Evolutionary conservation across 2,888 invertebrate species (phyloP), one percentile per base, ranked within the genome.

Genomic region (Drosophila borborema): DNA sequence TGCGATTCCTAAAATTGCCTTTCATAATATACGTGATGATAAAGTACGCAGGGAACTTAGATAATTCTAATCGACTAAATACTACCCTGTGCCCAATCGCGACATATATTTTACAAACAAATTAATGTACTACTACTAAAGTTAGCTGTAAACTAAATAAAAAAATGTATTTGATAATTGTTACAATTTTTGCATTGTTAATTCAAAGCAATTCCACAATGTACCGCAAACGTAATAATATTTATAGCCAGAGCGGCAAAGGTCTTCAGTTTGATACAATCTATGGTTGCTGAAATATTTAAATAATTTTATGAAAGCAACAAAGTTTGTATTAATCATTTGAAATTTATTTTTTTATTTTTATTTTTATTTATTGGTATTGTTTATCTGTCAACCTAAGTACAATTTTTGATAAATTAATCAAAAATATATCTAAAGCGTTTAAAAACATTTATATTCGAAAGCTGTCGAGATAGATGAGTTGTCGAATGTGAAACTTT

Each of bases 401-500:
- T 8, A 40, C 16, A 7, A n/a, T 9, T 31, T 31, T n/a, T 49
- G 6, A 31, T 31, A 31, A 10, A 16, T 49, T 4, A 9, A 31
- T 49, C 2, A 8, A 31, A 31, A 31, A 10, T 28, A 6, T 28
- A 14, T 48, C 14, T 31, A 10, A 7, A 34, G 34, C 34, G 2
- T 10, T 3, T n/a, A n/a, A 6, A 2, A 12, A 34, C 9, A 54
- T 23, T 7, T 43, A 28, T 43, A 43, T 43, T 58, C 16, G 31
- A 55, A 55, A n/a, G 38, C 43, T 54, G 36, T 18, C 6, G 41
- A 48, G 31, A 56, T 34, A 28, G 16, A 31, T 31, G n/a, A 10
- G 49, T 5, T 40, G 23, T 23, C 20, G 36, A 43, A 18, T 63
- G 63, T 53, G 53, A 63, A 63, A 53, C 20, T 41, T 23, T 23